Evolutionary conservation across 23 tunicate genomes (phyloP).

Genomic region (Clavelina lepadiformis): DNA sequence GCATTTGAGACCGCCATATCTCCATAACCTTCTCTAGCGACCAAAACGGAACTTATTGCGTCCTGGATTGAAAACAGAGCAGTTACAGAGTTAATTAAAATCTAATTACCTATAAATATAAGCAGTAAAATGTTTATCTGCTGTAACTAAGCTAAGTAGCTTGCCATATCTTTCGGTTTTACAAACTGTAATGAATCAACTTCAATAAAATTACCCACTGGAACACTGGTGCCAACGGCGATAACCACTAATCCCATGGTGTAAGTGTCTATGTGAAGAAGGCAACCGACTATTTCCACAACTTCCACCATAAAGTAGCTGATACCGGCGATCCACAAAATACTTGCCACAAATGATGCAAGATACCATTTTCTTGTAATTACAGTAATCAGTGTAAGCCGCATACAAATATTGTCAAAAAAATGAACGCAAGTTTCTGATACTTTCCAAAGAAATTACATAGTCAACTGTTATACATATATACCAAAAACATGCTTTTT

Average conservation of each 20-base stretch:
- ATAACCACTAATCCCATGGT: slow-evolving; percentile 91
- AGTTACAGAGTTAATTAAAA: no score
- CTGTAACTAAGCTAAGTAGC: no score
- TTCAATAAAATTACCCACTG: slow-evolving; percentile 34
- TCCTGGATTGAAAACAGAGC: no score
- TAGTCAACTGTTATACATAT: no score
- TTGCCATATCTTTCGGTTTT: no score
- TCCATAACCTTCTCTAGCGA: slow-evolving; percentile 81
- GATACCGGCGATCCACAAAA: slow-evolving; percentile 74
- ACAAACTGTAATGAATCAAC: no score
- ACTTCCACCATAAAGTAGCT: slow-evolving; percentile 69
- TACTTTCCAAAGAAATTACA: no score
- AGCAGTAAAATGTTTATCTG: no score
- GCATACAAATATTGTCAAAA: no score
- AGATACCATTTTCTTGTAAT: slow-evolving; percentile 74
- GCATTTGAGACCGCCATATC: slow-evolving; percentile 99
- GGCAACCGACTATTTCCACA: slow-evolving; percentile 79
- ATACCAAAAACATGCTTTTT: no score
- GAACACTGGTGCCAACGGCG: slow-evolving; percentile 93
- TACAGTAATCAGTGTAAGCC: background rate
- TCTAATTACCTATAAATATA: no score
- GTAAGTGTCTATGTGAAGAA: slow-evolving; percentile 62
- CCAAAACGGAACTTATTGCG: slow-evolving; percentile 83
- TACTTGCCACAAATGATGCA: slow-evolving; percentile 57
- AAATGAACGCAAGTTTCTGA: no score